Base-by-base conservation (phyloP, 1,140 invertebrate genomes). In the Penaeus indicus region DNA sequence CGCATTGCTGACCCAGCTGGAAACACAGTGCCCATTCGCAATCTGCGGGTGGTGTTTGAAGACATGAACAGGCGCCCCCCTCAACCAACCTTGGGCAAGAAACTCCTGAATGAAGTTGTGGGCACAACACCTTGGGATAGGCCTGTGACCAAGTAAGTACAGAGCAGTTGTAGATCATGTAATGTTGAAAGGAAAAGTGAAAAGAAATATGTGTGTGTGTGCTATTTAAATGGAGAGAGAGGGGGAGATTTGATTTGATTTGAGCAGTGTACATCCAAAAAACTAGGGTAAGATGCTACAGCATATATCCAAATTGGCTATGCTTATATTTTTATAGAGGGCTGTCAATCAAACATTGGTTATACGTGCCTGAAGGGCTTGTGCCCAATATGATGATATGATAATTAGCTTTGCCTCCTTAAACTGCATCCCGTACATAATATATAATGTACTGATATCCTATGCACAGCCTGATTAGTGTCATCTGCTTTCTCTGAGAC, bases 61-160 rank as follows among this genome's bases (percentile, higher is more conserved):
- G 96, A 98, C 94, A 95, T 98, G 62, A 96, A 96, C 92, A 94
- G 94, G 91, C 95, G 95, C 91, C 96, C 96, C 4, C 95, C 96
- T n/a, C 96, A 96, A 92, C 95, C 96, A n/a, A 95, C 95, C 72
- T 92, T 97, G 86, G 97, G 96, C 72, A 95, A 96, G 92, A 97
- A 97, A 93, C 95, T 97, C 93, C 94, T 98, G 54, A 97, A 96
- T 92, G 96, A 97, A 93, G 96, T 97, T 64, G 97, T 98, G 60
- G 95, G 95, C 91, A 95, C 95, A 91, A 94, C 95, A 90, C 93
- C 94, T 91, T 95, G 95, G 93, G 95, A 96, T 54, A 95, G 95
- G 93, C 95, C 94, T 54, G 94, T 94, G 86, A 90, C 92, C n/a
- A 91, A 91, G 67, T 92, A 90, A 22, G 90, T 92, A 90, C 16